Percentiles rank a stretch among this genome's conserved stretches.
phyloP scores from a whole-genome alignment of 2,113 vertebrate species.

The Carollia perspicillata region DNA sequence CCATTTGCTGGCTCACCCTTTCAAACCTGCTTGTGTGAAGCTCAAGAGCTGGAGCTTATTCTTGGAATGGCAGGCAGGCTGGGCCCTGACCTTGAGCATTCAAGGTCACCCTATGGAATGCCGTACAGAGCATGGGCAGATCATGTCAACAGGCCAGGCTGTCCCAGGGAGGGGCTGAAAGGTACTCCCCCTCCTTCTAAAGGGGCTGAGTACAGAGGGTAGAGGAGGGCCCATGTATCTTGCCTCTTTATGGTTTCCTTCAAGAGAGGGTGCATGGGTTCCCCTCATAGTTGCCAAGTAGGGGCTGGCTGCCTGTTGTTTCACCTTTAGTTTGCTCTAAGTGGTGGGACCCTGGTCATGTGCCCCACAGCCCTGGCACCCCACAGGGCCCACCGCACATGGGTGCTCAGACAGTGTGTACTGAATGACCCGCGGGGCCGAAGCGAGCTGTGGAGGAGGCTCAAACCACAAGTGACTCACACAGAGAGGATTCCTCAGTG shows the following conservation, averaged over 20 bases:
- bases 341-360: fast-evolving
- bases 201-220: neutral
- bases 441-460: neutral
- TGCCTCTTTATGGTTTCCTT: neutral
- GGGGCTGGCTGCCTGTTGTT: neutral
- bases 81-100: neutral
- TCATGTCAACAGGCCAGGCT: neutral
- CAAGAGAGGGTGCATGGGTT: neutral
- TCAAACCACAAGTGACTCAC: neutral
- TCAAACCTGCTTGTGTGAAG: neutral
- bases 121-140: neutral
- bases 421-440: neutral
- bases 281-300: fast-evolving
- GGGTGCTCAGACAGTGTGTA: fast-evolving
- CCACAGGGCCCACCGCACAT: fast-evolving
- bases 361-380: neutral
- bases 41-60: neutral
- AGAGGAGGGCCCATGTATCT: fast-evolving
- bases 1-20: neutral
- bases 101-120: neutral
- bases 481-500: neutral
- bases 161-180: neutral
- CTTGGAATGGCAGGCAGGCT: neutral
- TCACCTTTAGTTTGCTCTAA: neutral
- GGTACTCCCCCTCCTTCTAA: neutral